Conservation (phyloP, 2,888 invertebrate species). For the Chymomyza fuscimana region DNA sequence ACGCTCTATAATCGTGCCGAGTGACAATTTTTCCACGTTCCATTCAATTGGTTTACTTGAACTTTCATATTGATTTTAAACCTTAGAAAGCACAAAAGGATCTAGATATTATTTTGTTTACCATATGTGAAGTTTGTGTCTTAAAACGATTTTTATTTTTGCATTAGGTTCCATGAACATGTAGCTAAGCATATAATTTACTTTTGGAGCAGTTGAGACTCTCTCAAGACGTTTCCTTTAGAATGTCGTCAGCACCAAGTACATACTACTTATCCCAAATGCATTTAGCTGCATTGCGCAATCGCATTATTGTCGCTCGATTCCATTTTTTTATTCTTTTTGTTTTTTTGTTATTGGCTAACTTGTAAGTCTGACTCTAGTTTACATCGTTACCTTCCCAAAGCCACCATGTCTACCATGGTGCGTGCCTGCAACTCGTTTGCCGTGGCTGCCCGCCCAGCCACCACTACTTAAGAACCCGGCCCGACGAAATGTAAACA, state of each 20-base stretch:
- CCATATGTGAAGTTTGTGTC: no score
- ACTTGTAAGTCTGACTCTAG: not conserved
- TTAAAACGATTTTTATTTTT: no score
- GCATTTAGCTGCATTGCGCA: not conserved
- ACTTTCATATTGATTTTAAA: no score
- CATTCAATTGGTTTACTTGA: no score
- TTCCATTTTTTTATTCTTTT: not conserved
- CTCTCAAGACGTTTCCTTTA: no score
- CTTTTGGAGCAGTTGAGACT: no score
- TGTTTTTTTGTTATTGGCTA: not conserved
- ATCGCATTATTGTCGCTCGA: not conserved
- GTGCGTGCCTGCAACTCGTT: conserved; percentile 60
- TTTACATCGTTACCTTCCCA: not conserved
- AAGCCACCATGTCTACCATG: not conserved
- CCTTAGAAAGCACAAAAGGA: no score
- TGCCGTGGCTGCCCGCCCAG: conserved; percentile 26
- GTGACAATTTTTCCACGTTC: no score
- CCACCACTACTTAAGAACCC: conserved; percentile 40
- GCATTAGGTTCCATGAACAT: no score
- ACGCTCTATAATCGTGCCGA: no score
- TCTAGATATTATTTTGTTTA: no score
- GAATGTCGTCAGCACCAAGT: not conserved
- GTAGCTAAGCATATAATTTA: no score
- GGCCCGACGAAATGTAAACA: conserved; percentile 57
- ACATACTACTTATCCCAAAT: not conserved